Evolutionary conservation across 2,888 invertebrate species (phyloP), one percentile per base, ranked within the genome.

Genomic region (Calliphora vomitoria): DNA sequence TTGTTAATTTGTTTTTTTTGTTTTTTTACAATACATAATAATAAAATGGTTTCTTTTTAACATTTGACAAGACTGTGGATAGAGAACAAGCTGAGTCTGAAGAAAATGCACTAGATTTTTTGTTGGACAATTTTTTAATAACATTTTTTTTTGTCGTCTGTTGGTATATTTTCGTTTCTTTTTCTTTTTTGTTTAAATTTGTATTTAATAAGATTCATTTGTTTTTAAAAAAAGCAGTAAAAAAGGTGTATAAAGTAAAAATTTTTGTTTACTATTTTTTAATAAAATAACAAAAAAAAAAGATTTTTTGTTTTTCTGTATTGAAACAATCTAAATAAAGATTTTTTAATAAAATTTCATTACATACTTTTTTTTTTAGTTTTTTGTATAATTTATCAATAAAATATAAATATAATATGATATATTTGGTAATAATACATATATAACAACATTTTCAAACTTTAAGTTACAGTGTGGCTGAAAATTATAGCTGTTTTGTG

Each of bases 391-490:
- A 74, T 68, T 74, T 82, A 58, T 79, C 25, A 72, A 74, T 82
- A 72, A 78, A 85, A 85, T 76, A 76, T 66, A 84, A 79, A 80
- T 69, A 62, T 72, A 78, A 86, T 83, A 76, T 86, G 79, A 86
- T 83, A 83, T 86, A 86, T 68, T 64, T 72, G 8, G 38, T 86
- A 75, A 86, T 79, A 86, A 86, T 76, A 87, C 83, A 83, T 85
- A 69, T 80, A 84, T 87, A 87, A 87, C 84, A 87, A 87, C 83
- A 81, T 87, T 84, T 87, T 76, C 18, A 47, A 79, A 79, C 60
- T 50, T 68, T 41, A 53, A 53, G 15, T 35, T 66, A 83, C 87
- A 87, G 44, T 20, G 18, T 55, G 80, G 58, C 55, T 41, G 3
- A 71, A 80, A 78, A 78, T 81, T 87, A 68, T 55, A 81, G 66